These are phyloP conservation scores for Leptopilina clavipes DNA, from an alignment of 1,140 invertebrate genomes.

Conservation along the genomic window DNA sequence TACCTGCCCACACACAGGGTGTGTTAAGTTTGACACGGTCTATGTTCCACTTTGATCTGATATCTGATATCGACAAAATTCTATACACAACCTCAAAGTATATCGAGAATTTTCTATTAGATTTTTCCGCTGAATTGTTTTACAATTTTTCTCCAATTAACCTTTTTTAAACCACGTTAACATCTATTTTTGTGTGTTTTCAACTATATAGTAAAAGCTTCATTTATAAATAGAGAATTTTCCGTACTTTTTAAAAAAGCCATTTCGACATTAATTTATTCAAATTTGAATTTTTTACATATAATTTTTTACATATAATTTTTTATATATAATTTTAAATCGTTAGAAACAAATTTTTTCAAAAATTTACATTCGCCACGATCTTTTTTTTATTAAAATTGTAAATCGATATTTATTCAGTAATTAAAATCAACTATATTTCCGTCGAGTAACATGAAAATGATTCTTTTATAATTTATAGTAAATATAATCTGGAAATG, in stretches of 20 bases:
- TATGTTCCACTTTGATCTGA: constrained; percentile 44
- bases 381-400: background rate
- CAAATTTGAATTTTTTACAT: too few species aligned
- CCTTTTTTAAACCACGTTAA: too few species aligned
- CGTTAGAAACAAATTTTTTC: too few species aligned
- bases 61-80: constrained; percentile 53
- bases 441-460: background rate
- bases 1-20: constrained; percentile 25
- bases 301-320: too few species aligned
- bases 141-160: background rate
- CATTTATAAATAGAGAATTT: too few species aligned
- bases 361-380: too few species aligned
- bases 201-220: background rate
- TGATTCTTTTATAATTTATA: background rate
- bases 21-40: constrained; percentile 12
- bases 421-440: constrained; percentile 11
- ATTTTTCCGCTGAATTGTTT: background rate
- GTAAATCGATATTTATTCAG: background rate
- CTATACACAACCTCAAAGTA: background rate
- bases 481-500: background rate
- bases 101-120: background rate
- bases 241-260: too few species aligned
- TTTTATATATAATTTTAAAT: too few species aligned
- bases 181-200: too few species aligned
- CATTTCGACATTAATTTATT: background rate